Evolutionary conservation across 2,797 vertebrate species (phyloP), one percentile per base, ranked within the genome.

Genomic region (Pitangus sulphuratus): DNA sequence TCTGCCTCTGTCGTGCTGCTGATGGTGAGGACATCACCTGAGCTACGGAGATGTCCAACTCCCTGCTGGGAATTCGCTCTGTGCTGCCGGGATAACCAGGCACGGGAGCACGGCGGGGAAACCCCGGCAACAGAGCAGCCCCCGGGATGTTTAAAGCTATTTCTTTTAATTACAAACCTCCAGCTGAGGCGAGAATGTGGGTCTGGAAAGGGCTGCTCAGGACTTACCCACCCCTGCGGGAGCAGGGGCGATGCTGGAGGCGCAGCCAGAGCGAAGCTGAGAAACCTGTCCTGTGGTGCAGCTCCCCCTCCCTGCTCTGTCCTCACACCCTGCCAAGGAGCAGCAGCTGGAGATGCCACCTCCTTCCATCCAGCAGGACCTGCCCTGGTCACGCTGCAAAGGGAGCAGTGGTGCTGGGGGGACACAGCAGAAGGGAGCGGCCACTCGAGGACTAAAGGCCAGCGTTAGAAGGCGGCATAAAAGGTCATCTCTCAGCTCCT

Each of bases 1-100:
- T 58, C 44, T 47, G 56, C 12, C 62, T 22, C 45, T 48, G 28
- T 6, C 10, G 17, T 11, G 1, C 2, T 66, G 56, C 12, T 33
- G 50, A 6, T 65, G 42, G 33, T 14, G 39, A 30, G 35, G 54
- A 79, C 17, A n/a, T 1, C 8, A 56, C 12, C 50, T 10, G 42
- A 48, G 47, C 33, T 21, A 20, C 0, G 0, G 30, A 42, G 6
- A 9, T 12, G 5, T 0, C 18, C 1, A 3, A 6, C 21, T 15
- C 14, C 31, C 54, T 75, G 50, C 84, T n/a, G 47, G 54, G 35
- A 78, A 35, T 18, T 40, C 0, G 0, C 50, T 28, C 62, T 12
- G 33, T 25, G 12, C 72, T 17, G 7, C 14, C 22, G 31, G 62
- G 17, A 20, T 22, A 81, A 62, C 39, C 28, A 7, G 12, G 51